A percentile compares a stretch with the other conserved stretches of the same genome.
Evolutionary conservation across 2,113 vertebrate genomes (phyloP).

Genomic region (Miniopterus natalensis): DNA sequence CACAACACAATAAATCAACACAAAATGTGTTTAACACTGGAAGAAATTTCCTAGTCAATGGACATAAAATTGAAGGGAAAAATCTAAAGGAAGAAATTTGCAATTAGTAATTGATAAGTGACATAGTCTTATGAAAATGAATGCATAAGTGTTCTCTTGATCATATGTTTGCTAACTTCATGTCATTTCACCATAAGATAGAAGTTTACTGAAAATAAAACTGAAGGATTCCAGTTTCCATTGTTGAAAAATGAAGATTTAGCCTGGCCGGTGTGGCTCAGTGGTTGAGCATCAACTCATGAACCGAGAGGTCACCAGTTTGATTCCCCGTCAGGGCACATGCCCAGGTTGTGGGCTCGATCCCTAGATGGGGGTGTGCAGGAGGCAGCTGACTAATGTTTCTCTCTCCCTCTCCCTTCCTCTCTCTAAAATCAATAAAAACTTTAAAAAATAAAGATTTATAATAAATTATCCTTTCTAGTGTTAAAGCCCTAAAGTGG

Average conservation of each 20-base stretch:
- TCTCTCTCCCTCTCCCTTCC: too few relatives aligned
- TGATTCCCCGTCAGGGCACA: too few relatives aligned
- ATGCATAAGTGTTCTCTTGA: not conserved
- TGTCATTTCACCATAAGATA: not conserved
- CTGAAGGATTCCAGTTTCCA: not conserved
- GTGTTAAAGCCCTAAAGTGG: not conserved
- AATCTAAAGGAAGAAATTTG: not conserved
- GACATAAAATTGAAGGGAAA: not conserved
- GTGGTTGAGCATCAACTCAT: too few relatives aligned
- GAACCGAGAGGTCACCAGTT: too few relatives aligned
- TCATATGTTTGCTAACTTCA: not conserved
- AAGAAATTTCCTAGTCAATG: not conserved
- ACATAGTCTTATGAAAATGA: slow-evolving; percentile 1
- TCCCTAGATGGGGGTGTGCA: too few relatives aligned
- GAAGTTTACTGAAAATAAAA: slow-evolving; percentile 17
- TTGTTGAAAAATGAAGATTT: slow-evolving; percentile 5
- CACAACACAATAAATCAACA: not conserved
- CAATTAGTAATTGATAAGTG: not conserved
- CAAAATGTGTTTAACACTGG: not conserved
- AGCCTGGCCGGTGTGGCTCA: too few relatives aligned
- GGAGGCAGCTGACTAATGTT: too few relatives aligned
- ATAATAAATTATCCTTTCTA: not conserved
- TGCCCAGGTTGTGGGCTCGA: too few relatives aligned
- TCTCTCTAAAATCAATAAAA: too few relatives aligned
- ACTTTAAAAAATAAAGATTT: not conserved